Evolutionary conservation across 2,888 invertebrate genomes (phyloP), one percentile per base, ranked within the genome.

Genomic region (Aleiodes alternator): DNA sequence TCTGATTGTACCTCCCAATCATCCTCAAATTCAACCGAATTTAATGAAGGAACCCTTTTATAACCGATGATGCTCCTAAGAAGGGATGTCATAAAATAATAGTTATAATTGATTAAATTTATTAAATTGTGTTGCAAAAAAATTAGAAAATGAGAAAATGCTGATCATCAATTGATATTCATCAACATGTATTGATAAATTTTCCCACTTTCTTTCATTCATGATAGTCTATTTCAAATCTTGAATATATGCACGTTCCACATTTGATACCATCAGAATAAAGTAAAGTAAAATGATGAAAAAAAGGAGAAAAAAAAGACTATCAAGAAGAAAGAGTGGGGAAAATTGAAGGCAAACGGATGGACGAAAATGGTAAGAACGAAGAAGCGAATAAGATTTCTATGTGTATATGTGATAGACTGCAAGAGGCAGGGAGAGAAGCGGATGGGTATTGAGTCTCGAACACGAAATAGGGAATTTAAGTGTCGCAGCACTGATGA

Each of bases 381-480:
- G 74, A 57, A 43, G 31, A 68, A 29, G 69, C 23, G 68, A 74
- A 43, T 43, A 74, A 75, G 55, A 34, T 69, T 34, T 16, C 69
- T 69, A 51, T 74, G 53, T 61, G 31, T 51, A 50, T 71, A 72
- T 76, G 73, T 80, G 82, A 81, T 79, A 81, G 82, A 81, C 83
- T 81, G 80, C 72, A 79, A 73, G 43, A 64, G 43, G 48, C 48
- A 34, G 64, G 64, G 43, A 34, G 4, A 4, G 34, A 34, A 34
- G 64, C 48, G 43, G 43, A 43, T 76, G 75, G 75, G 81, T 79
- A 83, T 83, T 81, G 80, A 84, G 81, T 79, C 79, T 80, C 80
- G 81, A 84, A 84, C 68, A 68, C 82, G 85, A 86, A 86, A 86
- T 86, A 83, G 83, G 82, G 81, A 86, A 85, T 87, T 87, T 84